Base-by-base conservation (phyloP, 2,888 invertebrate genomes). In the Eremobia ochroleuca region DNA sequence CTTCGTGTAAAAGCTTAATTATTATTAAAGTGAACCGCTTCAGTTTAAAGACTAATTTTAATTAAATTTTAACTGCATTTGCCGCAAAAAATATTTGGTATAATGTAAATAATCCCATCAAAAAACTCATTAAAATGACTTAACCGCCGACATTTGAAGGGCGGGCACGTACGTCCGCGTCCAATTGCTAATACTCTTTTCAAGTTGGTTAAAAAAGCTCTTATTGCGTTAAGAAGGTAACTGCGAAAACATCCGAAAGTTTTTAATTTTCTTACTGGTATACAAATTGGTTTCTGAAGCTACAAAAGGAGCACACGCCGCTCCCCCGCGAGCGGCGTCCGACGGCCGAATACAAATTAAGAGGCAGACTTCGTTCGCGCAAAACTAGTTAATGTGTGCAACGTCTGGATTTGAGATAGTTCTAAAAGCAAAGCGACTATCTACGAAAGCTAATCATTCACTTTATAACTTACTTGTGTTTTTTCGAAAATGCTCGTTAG, bases 231-330 rank as follows among this genome's bases (percentile, higher is more conserved):
- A 91, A 90, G 90, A 90, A 91, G 90, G 91, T 91, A 92, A 92
- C 90, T 92, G 90, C 81, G 88, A 90, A 92, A 94, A 92, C 91
- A 93, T 92, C 90, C 86, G 85, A 90, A 94, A 94, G 92, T 95
- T 95, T 95, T 95, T 95, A 95, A 95, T 95, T 95, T 94, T 92
- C 94, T 94, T 93, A 92, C 94, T 92, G 93, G 94, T 95, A 94
- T 92, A 95, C 95, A 95, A 96, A 96, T 96, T 95, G 95, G 95
- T 95, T 95, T 94, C 93, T 92, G 94, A 92, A 94, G 94, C 94
- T 94, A 94, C 94, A 94, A 94, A 94, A 95, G 94, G 92, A 95
- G 94, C 92, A 93, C 92, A 93, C 92, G 92, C 92, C 90, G 92
- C 92, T 92, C 91, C 92, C 92, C 91, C 90, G 90, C 89, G 89